A percentile compares a stretch with the other conserved stretches of the same genome.
These are phyloP conservation scores for Spinus pinus DNA, from an alignment of 2,797 vertebrate genomes.

Conservation along the genomic window DNA sequence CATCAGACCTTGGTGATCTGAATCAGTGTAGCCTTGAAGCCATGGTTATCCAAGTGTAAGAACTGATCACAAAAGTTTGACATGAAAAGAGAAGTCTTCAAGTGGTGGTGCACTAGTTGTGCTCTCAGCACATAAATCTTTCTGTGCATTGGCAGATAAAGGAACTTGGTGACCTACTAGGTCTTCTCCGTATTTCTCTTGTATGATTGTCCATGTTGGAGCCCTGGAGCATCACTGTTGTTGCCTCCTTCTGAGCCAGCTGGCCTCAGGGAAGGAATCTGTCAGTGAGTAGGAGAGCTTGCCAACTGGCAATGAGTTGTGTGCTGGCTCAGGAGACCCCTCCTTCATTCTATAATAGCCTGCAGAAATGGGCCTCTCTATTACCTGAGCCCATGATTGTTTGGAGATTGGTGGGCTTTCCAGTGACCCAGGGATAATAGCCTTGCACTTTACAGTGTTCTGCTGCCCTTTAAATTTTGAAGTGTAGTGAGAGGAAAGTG, in stretches of 20 bases:
- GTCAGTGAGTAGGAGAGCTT: not conserved
- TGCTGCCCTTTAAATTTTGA: conserved; percentile 36
- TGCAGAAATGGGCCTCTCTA: conserved; percentile 20
- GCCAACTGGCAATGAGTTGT: conserved; percentile 46
- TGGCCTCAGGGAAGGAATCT: conserved; percentile 31
- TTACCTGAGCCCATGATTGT: not conserved
- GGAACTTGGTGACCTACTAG: conserved; percentile 26
- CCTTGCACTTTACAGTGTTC: conserved; percentile 22
- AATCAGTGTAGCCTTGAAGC: not conserved
- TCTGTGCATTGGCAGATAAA: not conserved
- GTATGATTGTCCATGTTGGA: not conserved
- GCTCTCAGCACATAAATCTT: not conserved
- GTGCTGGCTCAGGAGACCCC: conserved; percentile 36
- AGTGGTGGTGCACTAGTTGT: not conserved
- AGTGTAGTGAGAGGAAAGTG: not conserved
- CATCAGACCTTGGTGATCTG: not conserved
- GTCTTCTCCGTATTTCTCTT: conserved; percentile 13
- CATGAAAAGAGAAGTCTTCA: not conserved
- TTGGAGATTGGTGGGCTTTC: conserved; percentile 40
- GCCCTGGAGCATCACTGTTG: conserved; percentile 5
- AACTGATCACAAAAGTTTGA: not conserved
- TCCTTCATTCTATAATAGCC: conserved; percentile 19
- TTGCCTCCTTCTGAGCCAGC: conserved; percentile 12
- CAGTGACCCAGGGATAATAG: not conserved
- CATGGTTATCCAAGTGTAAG: not conserved